Base-by-base conservation (phyloP, 2,113 vertebrate genomes). In the Siphamia tubifer region DNA sequence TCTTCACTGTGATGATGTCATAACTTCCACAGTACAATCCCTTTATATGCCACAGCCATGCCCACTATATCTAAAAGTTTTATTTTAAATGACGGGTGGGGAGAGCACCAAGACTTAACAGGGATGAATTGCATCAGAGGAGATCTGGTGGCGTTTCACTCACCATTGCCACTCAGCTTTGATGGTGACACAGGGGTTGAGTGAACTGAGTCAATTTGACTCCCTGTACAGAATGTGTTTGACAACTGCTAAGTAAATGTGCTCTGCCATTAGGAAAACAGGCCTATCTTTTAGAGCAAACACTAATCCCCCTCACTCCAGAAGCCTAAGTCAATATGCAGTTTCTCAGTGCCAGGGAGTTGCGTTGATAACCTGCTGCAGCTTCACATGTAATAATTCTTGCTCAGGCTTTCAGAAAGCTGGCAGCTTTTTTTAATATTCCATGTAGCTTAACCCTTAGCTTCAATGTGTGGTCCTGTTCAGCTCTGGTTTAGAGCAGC, bases 171-270 rank as follows among this genome's bases (percentile, higher is more conserved):
- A 24, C 47, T 47, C 53, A 7, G 47, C 77, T 52, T 35, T 39
- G 61, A 68, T 24, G 45, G 31, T 25, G 62, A 69, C 53, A 5
- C 31, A 62, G 48, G 19, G 49, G 36, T 24, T 39, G 62, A 85
- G 63, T 74, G 72, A 75, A 69, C 62, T 1, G 23, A 62, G 77
- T 83, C 79, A 65, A 47, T 85, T 75, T 77, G 78, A 68, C 21
- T 42, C 25, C 39, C 39, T 71, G 64, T 60, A 72, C 68, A 72
- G 79, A 82, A 88, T 48, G 76, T 86, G 79, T 85, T 90, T 87
- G 85, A 90, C 86, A 82, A 86, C 71, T n/a, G 34, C 73, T 89
- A 36, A 86, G 82, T 62, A 91, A 89, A 90, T 86, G 83, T 85
- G 65, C 58, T 81, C 76, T 66, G 67, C 60, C 68, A 70, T 86